Evolutionary conservation across 2,797 vertebrate genomes (phyloP).

Genomic region (Paguma larvata): DNA sequence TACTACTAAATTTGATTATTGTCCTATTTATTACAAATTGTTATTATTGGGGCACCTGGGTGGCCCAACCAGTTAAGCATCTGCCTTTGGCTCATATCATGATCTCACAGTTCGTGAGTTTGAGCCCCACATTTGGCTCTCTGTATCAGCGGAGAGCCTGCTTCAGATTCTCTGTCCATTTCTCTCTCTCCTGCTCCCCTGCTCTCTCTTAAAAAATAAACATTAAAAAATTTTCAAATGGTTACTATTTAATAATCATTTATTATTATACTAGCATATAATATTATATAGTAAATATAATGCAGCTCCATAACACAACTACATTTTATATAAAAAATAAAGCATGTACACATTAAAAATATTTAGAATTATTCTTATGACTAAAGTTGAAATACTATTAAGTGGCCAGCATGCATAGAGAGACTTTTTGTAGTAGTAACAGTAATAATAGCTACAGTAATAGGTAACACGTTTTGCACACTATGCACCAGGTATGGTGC

Average conservation of each 20-base stretch:
- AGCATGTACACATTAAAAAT: conserved; percentile 36
- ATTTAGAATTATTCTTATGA: conserved; percentile 47
- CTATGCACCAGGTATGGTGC: background rate
- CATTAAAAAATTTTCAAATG: background rate
- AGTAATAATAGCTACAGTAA: background rate
- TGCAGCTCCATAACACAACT: background rate
- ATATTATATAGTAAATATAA: conserved; percentile 51
- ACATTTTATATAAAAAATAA: conserved; percentile 49
- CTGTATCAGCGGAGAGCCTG: too few species aligned
- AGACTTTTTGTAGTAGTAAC: background rate
- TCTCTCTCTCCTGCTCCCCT: too few species aligned
- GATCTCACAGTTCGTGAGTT: too few species aligned
- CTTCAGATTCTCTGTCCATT: too few species aligned
- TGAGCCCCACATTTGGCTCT: too few species aligned
- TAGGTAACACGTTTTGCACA: conserved; percentile 10
- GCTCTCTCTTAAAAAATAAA: too few species aligned
- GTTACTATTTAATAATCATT: conserved; percentile 42
- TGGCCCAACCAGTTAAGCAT: too few species aligned
- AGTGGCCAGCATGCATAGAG: background rate
- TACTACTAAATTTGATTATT: conserved; percentile 51
- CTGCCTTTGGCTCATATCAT: too few species aligned
- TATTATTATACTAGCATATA: conserved; percentile 29
- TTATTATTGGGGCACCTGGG: background rate
- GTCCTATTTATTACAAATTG: conserved; percentile 18
- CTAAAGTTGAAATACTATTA: conserved; percentile 42